Base-by-base conservation (phyloP, 2,888 invertebrate species). In the Drosophila quinaria region DNA sequence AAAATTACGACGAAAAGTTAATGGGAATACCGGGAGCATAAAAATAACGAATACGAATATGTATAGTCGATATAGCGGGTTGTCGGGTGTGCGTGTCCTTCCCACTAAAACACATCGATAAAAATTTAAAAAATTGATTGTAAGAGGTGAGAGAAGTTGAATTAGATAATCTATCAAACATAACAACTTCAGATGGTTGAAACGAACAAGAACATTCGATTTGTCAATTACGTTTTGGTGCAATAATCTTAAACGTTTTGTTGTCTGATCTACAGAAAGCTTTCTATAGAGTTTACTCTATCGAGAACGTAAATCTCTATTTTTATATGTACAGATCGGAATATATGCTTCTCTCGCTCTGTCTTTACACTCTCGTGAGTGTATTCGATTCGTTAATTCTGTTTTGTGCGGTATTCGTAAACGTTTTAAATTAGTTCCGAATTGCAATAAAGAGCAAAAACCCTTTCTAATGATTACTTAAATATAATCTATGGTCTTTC, bases 1-100 rank as follows among this genome's bases (percentile, higher is more conserved):
- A 88, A 83, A 80, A 69, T 71, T 64, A 83, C 80, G 81, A 80
- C 61, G 65, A 47, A 70, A 74, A 59, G 54, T 86, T 86, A 82
- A 88, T 80, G 83, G 69, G 71, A 76, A 81, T 78, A 69, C 75
- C 72, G 81, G 60, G 59, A 13, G 56, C 66, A 54, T 59, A 81
- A 80, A 80, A 67, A 42, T 46, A 61, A 69, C 65, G 17, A 61
- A 17, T 41, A 10, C 49, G 54, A 15, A 10, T 44, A 44, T 25
- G 25, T 25, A 5, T 3, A 6, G 17, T 19, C 47, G 35, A 37
- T 60, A 51, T 55, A 29, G 22, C 29, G 19, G n/a, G n/a, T 0
- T n/a, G 4, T 10, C 1, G 5, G 4, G 15, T 25, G 55, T 61
- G 64, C 56, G 64, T 61, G 60, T 44, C 9, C 60, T 33, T 19